Evolutionary conservation across 2,797 vertebrate genomes (phyloP), one percentile per base, ranked within the genome.

Genomic region (Buphagus erythrorhynchus): DNA sequence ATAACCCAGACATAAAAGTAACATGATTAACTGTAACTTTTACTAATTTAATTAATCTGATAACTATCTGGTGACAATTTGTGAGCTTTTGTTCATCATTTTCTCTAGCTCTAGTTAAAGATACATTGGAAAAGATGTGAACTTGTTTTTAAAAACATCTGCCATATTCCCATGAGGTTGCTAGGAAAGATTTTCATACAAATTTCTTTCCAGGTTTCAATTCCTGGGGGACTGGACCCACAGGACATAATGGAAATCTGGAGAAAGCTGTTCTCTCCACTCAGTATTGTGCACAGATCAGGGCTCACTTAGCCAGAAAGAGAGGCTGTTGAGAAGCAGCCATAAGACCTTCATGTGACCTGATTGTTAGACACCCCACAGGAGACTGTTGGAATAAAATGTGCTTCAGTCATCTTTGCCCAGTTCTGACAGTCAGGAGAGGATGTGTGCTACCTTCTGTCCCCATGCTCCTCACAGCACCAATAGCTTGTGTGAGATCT

Each of bases 381-480:
- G 45, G 58, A 66, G 13, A 13, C 33, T 38, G 6, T 40, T 38
- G 62, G 20, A 69, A 24, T 12, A 57, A 84, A 61, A 36, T 2
- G 3, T 31, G 31, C 33, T 33, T 68, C 40, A 4, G 3, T 7
- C 21, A 59, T 8, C 28, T 83, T 46, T 48, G 31, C 10, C 49
- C 9, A 8, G 5, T 26, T 75, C 31, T 40, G 24, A 14, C n/a
- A 55, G 10, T 11, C 20, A 48, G 42, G 14, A 29, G 10, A 51
- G 52, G 21, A 67, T 20, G 6, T 49, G 9, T 15, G 6, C 22
- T 29, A 6, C 9, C 8, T 66, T 62, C 4, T 24, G 5, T 11
- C 48, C 2, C 9, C 2, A 0, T 4, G 6, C 10, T 73, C 18
- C 33, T 85, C 21, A 5, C 0, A 2, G 13, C 28, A 31, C 21